Evolutionary conservation across 2,888 invertebrate genomes (phyloP), one percentile per base, ranked within the genome.

Genomic region (Neoascia interrupta): DNA sequence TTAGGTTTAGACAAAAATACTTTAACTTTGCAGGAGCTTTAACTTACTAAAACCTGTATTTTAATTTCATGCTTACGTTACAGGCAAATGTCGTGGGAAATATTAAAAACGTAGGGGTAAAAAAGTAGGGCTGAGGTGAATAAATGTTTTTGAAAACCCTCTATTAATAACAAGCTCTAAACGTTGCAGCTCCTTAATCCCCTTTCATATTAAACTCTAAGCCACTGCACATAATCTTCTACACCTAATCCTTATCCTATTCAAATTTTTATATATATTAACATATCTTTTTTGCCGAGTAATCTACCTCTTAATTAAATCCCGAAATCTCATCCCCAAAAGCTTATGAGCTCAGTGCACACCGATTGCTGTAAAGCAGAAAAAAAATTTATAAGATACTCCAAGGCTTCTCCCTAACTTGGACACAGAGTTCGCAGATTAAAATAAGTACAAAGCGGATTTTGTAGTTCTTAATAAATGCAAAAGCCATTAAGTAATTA

Each of bases 401-500:
- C n/a, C n/a, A n/a, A n/a, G n/a, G 37, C 60, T 37, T 26, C 26
- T 4, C 26, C 3, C 31, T 28, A 26, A 49, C 28, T 39, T 19
- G 10, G 5, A 21, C 39, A 31, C 4, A 21, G 15, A 37, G 5
- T 39, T 45, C 13, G 1, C n/a, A 10, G 37, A 10, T 19, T 18
- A 21, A 41, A 26, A 49, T 34, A 47, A 37, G 18, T 45, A 41
- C 36, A 61, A 66, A 61, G 54, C 41, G 73, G 66, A 73, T 79
- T 19, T 51, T 28, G 11, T 8, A 49, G 69, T 49, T 10, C 69
- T 51, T 70, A 63, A 63, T 45, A 56, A 61, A 68, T 79, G 51
- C 61, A 61, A 61, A 68, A 66, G 61, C 60, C 73, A 73, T 79
- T 73, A 73, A 73, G 54, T 79, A 79, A 79, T 79, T 79, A 73